phyloP scores from a whole-genome alignment of 35 echinoderm and acorn worm genomes.

The Anneissia japonica region DNA sequence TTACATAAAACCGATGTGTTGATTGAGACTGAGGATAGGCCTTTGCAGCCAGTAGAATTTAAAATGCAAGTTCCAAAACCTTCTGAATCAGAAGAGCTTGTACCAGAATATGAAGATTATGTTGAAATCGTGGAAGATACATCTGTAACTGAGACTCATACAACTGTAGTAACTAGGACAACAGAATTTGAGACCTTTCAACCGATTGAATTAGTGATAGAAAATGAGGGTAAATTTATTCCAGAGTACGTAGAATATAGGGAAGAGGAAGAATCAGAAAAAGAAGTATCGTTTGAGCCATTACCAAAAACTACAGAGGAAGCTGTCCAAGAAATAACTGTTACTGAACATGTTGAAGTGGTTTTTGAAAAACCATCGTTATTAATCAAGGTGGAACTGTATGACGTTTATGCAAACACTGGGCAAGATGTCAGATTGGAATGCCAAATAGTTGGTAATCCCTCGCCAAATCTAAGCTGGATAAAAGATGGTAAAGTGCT shows the following conservation, averaged over 20 bases:
- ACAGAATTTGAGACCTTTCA: slow-evolving; percentile 12
- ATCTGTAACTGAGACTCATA: not conserved
- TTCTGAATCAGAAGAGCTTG: not conserved
- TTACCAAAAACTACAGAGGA: not conserved
- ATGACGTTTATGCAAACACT: not conserved
- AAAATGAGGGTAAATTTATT: not conserved
- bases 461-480: not conserved
- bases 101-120: slow-evolving; percentile 24
- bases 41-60: slow-evolving; percentile 12
- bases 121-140: not conserved
- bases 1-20: not conserved
- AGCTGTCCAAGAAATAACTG: not conserved
- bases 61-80: not conserved
- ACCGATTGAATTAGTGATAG: slow-evolving; percentile 9
- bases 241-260: not conserved
- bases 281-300: not conserved
- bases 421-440: not conserved
- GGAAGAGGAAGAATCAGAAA: not conserved
- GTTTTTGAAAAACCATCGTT: slow-evolving; percentile 16
- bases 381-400: not conserved
- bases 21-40: not conserved
- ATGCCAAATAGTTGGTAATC: not conserved
- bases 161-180: slow-evolving; percentile 25
- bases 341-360: slow-evolving; percentile 1
- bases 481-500: not conserved